phyloP scores from a whole-genome alignment of 2,797 vertebrate species.

The Scolopax bukidnonensis region DNA sequence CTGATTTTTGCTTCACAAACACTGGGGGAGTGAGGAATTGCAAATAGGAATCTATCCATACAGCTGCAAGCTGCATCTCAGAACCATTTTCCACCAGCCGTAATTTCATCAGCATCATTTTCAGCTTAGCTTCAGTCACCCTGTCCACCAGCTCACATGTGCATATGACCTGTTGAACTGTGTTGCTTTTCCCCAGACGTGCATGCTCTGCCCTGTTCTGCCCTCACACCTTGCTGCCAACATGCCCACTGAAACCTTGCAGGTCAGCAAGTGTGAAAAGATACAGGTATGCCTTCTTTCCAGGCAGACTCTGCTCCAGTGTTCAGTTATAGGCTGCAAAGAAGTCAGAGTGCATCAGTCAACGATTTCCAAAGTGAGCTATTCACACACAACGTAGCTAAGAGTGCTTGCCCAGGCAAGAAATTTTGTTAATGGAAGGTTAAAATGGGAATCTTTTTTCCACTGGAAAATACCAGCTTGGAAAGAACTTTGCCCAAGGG shows the following conservation, averaged over 20 bases:
- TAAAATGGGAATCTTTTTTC: neutral
- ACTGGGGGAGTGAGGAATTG: neutral
- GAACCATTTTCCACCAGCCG: neutral
- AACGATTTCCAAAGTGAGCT: neutral
- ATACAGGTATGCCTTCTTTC: neutral
- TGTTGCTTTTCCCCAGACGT: fast-evolving
- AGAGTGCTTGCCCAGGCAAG: neutral
- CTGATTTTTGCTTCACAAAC: neutral
- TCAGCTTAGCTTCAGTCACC: neutral
- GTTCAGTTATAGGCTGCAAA: neutral
- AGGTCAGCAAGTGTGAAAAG: neutral
- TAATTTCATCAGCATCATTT: neutral
- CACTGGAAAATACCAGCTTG: neutral
- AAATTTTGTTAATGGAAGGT: constrained; percentile 6
- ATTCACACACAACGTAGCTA: neutral
- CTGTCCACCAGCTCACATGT: neutral
- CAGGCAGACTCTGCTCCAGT: neutral
- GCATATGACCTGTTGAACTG: fast-evolving
- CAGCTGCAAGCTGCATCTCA: neutral
- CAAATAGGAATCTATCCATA: neutral
- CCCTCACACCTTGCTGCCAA: no score
- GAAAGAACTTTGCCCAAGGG: neutral
- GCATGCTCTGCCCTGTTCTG: neutral
- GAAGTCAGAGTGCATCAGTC: neutral
- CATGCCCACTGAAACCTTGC: fast-evolving